Evolutionary conservation across 2,888 invertebrate species (phyloP).

Genomic region (Anoplius nigerrimus): DNA sequence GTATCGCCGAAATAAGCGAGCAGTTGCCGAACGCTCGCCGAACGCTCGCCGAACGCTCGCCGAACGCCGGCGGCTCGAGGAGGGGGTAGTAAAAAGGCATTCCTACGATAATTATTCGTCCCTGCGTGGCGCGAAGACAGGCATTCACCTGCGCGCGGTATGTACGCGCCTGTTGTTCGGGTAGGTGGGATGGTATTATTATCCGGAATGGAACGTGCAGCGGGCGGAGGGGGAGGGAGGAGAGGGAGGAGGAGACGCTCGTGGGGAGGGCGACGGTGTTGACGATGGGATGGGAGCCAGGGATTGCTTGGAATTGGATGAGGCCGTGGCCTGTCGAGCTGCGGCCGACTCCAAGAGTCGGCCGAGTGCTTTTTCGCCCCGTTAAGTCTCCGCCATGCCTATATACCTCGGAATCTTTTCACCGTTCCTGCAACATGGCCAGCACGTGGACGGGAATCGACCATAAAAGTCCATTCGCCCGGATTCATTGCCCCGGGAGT

Average conservation of each 20-base stretch:
- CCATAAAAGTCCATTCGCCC: too few relatives aligned
- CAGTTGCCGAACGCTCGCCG: not conserved
- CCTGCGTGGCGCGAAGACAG: slow-evolving; percentile 15
- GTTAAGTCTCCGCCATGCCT: too few relatives aligned
- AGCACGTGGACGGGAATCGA: too few relatives aligned
- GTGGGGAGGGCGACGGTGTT: slow-evolving; percentile 4
- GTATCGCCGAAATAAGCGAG: too few relatives aligned
- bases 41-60: not conserved
- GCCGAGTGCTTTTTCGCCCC: slow-evolving; percentile 10
- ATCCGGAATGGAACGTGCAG: slow-evolving; percentile 15
- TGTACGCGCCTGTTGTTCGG: slow-evolving; percentile 10
- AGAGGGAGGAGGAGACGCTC: slow-evolving; percentile 10
- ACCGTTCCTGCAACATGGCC: too few relatives aligned
- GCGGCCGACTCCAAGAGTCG: too few relatives aligned
- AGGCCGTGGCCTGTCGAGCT: slow-evolving; percentile 3
- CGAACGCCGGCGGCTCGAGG: too few relatives aligned
- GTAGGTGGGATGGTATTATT: slow-evolving; percentile 16
- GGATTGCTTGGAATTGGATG: slow-evolving; percentile 30
- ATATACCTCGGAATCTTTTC: too few relatives aligned
- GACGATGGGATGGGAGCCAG: too few relatives aligned
- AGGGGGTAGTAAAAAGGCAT: slow-evolving; percentile 2
- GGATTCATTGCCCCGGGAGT: too few relatives aligned
- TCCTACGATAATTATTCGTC: slow-evolving; percentile 18
- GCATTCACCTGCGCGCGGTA: slow-evolving; percentile 16
- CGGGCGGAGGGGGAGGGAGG: slow-evolving; percentile 12